Conservation (phyloP, 2,113 vertebrate genomes). For the Terrapene triunguis region DNA sequence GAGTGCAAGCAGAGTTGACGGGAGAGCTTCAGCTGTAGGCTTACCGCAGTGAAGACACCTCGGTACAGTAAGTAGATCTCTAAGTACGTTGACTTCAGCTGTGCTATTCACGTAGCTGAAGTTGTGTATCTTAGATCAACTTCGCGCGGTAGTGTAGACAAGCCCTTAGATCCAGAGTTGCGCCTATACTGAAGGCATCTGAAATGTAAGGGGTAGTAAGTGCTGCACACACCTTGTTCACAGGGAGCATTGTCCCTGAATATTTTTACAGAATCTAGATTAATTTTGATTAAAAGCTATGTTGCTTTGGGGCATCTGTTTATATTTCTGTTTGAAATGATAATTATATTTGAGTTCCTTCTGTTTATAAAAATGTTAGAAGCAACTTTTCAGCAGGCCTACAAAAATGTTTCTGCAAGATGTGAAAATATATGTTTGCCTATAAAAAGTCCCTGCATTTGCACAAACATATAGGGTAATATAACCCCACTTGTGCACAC, state of each 20-base stretch:
- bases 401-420: constrained; percentile 2
- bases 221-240: constrained; percentile 34
- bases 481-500: background rate
- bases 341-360: constrained; percentile 57
- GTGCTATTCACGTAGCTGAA: too few relatives aligned
- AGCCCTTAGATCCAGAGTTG: background rate
- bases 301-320: constrained; percentile 72
- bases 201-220: constrained; percentile 43
- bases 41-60: too few relatives aligned
- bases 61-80: too few relatives aligned
- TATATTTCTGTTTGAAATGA: constrained; percentile 61
- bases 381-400: background rate
- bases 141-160: too few relatives aligned
- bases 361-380: constrained; percentile 41
- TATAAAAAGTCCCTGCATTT: background rate
- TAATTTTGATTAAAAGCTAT: constrained; percentile 59
- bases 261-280: constrained; percentile 67
- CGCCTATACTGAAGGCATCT: constrained; percentile 23
- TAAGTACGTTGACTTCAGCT: too few relatives aligned
- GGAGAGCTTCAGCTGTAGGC: too few relatives aligned
- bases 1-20: too few relatives aligned
- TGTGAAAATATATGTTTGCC: background rate
- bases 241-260: background rate
- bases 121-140: too few relatives aligned
- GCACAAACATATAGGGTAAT: background rate